Conservation (phyloP, 2,113 vertebrate genomes). For the Coptodon bakossiorum region DNA sequence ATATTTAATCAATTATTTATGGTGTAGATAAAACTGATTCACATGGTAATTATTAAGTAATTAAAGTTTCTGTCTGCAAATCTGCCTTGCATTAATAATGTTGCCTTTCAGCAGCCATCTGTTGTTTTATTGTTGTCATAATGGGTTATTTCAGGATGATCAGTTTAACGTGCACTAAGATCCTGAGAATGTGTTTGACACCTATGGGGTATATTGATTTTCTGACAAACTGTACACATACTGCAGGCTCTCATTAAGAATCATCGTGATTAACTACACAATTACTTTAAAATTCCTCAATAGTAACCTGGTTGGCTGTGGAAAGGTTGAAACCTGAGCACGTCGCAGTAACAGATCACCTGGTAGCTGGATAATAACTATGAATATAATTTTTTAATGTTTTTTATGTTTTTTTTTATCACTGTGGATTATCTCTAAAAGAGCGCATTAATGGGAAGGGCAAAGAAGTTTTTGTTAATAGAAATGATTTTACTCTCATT, state of each 20-base stretch:
- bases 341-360: background rate
- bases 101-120: constrained; percentile 3
- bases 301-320: background rate
- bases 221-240: background rate
- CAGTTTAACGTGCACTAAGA: background rate
- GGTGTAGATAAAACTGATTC: background rate
- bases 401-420: background rate
- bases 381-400: background rate
- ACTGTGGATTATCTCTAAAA: background rate
- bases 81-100: constrained; percentile 6
- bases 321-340: background rate
- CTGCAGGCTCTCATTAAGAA: background rate
- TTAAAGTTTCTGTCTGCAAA: background rate
- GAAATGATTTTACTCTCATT: background rate
- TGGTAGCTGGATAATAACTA: background rate
- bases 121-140: background rate
- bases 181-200: background rate
- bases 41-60: constrained; percentile 6
- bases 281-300: background rate
- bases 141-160: background rate
- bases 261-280: accelerated
- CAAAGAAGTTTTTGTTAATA: background rate
- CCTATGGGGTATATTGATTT: background rate
- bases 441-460: background rate
- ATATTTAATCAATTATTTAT: background rate